phyloP scores from a whole-genome alignment of 2,888 invertebrate species.

The Stictocephala bisonia region DNA sequence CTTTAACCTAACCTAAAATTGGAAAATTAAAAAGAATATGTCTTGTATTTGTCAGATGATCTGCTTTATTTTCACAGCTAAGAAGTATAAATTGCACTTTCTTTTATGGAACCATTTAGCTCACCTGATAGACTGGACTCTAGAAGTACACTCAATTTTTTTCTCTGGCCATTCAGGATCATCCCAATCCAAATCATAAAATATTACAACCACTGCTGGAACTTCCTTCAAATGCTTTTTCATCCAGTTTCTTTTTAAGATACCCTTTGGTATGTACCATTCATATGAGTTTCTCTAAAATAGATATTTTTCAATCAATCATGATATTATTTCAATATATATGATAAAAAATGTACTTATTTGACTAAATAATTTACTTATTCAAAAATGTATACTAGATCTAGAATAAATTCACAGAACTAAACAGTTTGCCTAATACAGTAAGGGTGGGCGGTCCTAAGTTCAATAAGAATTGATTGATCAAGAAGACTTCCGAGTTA shows the following conservation, averaged over 20 bases:
- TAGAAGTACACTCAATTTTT: conserved; percentile 91
- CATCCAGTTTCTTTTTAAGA: conserved; percentile 95
- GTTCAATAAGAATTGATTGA: too few species aligned
- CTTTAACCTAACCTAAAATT: too few species aligned
- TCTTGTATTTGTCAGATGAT: too few species aligned
- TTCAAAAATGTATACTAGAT: too few species aligned
- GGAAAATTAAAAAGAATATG: too few species aligned
- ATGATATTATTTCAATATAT: too few species aligned
- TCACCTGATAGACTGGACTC: conserved; percentile 82
- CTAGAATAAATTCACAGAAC: too few species aligned
- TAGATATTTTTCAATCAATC: neutral
- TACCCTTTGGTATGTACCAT: conserved; percentile 95
- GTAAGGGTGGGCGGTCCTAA: too few species aligned
- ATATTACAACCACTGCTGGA: conserved; percentile 93
- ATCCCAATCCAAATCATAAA: conserved; percentile 98
- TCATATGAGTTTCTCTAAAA: conserved; percentile 82
- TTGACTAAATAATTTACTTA: neutral
- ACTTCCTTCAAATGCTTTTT: conserved; percentile 89
- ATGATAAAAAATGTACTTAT: neutral
- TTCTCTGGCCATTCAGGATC: conserved; percentile 95
- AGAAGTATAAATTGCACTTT: too few species aligned
- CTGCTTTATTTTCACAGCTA: too few species aligned
- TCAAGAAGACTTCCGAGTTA: too few species aligned
- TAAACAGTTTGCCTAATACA: too few species aligned
- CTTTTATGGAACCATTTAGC: conserved; percentile 42